These are phyloP conservation scores for Varecia variegata DNA, from an alignment of 2,797 vertebrate species.

Conservation along the genomic window DNA sequence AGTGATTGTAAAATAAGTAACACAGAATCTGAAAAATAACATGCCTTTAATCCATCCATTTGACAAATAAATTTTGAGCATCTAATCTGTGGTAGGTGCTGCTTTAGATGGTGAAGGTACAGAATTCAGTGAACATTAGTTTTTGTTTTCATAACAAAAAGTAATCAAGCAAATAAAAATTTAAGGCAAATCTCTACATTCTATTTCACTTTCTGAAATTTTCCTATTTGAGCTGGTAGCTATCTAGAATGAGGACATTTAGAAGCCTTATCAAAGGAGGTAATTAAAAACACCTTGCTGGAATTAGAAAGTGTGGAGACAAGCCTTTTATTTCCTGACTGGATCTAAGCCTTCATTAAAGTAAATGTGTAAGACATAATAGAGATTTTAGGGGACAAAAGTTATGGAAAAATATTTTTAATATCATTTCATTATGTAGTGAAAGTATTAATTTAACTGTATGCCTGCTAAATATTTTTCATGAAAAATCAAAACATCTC, in stretches of 20 bases:
- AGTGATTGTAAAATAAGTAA: background rate
- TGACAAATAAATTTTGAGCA: background rate
- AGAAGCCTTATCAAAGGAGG: background rate
- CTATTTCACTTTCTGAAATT: background rate
- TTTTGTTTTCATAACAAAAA: background rate
- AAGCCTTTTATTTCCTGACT: background rate
- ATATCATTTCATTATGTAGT: background rate
- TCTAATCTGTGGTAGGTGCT: background rate
- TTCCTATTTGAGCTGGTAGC: background rate
- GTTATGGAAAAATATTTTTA: background rate
- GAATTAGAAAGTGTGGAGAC: background rate
- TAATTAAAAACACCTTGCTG: background rate
- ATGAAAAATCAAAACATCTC: background rate
- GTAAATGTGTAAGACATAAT: background rate
- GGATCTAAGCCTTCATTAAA: background rate
- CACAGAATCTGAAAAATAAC: background rate
- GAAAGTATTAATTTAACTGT: background rate
- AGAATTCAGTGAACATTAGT: background rate
- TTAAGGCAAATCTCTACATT: background rate
- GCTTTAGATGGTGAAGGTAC: background rate
- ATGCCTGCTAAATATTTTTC: background rate
- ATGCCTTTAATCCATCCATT: background rate
- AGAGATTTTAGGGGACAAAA: background rate
- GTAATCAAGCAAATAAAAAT: background rate
- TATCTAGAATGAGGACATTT: background rate